Percentiles rank a stretch among this genome's conserved stretches.
phyloP scores from a whole-genome alignment of 2,888 invertebrate genomes.

The Hecatera dysodea region DNA sequence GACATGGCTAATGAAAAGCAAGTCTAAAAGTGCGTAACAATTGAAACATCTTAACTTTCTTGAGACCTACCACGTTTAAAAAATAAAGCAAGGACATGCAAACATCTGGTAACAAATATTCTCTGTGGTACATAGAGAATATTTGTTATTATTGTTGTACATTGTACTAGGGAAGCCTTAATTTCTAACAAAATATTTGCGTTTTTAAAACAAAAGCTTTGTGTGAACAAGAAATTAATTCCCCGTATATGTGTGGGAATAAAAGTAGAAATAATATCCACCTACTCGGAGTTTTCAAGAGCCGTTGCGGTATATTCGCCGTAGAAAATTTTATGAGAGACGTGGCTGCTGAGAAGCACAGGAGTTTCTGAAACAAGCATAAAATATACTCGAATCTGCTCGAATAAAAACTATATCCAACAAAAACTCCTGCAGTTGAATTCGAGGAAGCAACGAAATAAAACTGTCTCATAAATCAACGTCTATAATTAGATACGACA shows the following conservation, averaged over 20 bases:
- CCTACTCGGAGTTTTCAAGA: constrained; percentile 23
- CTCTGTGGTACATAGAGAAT: constrained; percentile 22
- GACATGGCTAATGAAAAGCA: not conserved
- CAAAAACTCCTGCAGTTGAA: constrained; percentile 25
- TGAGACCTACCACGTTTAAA: not conserved
- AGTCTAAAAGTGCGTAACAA: not conserved
- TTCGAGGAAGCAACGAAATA: constrained; percentile 17
- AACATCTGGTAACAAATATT: constrained; percentile 17
- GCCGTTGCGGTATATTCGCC: constrained; percentile 40
- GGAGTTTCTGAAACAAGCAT: constrained; percentile 48
- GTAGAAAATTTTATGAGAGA: constrained; percentile 48
- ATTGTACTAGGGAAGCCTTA: constrained; percentile 48
- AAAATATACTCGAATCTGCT: constrained; percentile 43
- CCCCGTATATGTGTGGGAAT: constrained; percentile 27
- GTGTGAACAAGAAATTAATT: constrained; percentile 54
- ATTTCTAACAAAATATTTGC: constrained; percentile 57
- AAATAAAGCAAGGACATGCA: constrained; percentile 6
- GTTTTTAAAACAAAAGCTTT: constrained; percentile 58
- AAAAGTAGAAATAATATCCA: constrained; percentile 41
- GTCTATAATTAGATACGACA: constrained; percentile 28
- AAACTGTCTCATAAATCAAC: constrained; percentile 36
- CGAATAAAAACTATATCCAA: constrained; percentile 40
- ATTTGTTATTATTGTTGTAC: constrained; percentile 48
- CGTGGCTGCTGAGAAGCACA: constrained; percentile 28
- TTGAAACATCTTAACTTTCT: not conserved